Conservation (phyloP, 2,797 vertebrate genomes). For the Tenualosa thibaudeaui region DNA sequence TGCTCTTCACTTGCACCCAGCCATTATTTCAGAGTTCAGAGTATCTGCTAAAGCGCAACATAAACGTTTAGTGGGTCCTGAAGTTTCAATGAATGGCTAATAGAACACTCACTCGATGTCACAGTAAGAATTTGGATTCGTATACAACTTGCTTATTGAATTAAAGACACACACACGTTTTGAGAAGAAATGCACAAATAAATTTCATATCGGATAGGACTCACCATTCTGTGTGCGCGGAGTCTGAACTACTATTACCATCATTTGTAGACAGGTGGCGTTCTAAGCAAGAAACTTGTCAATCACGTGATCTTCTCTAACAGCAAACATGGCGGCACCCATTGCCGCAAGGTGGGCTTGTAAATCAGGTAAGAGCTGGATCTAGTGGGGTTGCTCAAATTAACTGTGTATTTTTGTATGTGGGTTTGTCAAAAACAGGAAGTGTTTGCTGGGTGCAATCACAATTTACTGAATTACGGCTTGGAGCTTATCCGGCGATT, state of each 20-base stretch:
- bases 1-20: neutral
- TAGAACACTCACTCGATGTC: too few species aligned
- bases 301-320: slow-evolving; percentile 62
- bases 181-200: neutral
- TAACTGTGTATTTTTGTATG: neutral
- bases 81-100: neutral
- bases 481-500: too few species aligned
- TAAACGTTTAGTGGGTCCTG: neutral
- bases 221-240: neutral
- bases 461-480: neutral
- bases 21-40: neutral
- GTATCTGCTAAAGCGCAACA: neutral
- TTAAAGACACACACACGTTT: neutral
- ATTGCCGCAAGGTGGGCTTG: slow-evolving; percentile 38
- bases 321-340: slow-evolving; percentile 68
- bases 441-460: neutral
- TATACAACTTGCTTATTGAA: too few species aligned
- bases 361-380: slow-evolving; percentile 58
- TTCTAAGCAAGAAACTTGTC: neutral
- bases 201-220: neutral
- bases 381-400: neutral
- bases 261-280: neutral
- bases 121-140: too few species aligned
- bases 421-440: neutral
- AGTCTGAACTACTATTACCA: neutral